Percentiles rank a stretch among this genome's conserved stretches.
phyloP scores from a whole-genome alignment of 53 echinoderm and acorn worm species.

The Glandiceps talaboti region DNA sequence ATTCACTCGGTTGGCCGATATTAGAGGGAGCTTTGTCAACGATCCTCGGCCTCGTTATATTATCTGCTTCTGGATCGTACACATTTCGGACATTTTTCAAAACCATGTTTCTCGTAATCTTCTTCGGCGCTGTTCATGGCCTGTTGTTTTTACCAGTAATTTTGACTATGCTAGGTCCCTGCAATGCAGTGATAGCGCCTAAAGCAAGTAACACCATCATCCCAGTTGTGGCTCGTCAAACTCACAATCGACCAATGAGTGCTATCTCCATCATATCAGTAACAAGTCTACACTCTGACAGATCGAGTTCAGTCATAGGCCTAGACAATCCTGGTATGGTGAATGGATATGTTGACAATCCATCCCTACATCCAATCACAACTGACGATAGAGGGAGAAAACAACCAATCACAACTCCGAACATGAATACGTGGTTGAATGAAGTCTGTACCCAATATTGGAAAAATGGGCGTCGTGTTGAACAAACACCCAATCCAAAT shows the following conservation, averaged over 20 bases:
- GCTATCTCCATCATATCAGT: too few species aligned
- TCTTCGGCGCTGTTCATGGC: constrained; percentile 60
- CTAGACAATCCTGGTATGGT: too few species aligned
- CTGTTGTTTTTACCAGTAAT: constrained; percentile 59
- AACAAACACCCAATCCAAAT: too few species aligned
- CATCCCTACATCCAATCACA: not conserved
- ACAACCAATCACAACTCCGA: not conserved
- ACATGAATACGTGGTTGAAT: not conserved
- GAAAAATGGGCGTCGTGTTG: not conserved
- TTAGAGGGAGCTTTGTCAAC: constrained; percentile 11
- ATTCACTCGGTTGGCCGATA: constrained; percentile 15
- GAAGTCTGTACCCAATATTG: not conserved
- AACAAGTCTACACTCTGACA: too few species aligned
- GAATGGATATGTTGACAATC: not conserved
- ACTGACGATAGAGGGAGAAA: too few species aligned
- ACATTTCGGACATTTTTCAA: constrained; percentile 81
- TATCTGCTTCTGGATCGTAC: constrained; percentile 40
- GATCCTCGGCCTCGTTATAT: constrained; percentile 24
- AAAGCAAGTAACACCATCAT: too few species aligned
- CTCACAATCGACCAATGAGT: too few species aligned
- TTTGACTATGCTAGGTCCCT: not conserved
- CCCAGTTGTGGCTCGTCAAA: too few species aligned
- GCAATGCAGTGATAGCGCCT: not conserved
- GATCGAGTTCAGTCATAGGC: not conserved
- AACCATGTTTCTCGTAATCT: constrained; percentile 78